Conservation (phyloP, 2,113 vertebrate genomes). For the Gymnocephalus cernua region DNA sequence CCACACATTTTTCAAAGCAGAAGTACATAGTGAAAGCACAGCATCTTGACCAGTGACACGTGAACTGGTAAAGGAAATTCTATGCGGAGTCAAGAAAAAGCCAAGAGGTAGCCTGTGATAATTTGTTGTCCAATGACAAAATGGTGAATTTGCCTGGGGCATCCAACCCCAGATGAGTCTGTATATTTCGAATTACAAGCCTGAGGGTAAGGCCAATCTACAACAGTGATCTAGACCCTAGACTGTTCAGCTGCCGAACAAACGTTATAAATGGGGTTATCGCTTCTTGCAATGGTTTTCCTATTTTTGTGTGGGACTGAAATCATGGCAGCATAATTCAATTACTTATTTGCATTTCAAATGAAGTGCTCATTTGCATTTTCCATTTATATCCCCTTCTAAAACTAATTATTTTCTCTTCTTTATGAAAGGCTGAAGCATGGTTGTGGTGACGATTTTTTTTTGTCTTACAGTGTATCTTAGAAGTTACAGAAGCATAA, state of each 20-base stretch:
- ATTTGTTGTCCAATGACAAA: slow-evolving; percentile 21
- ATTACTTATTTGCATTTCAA: slow-evolving; percentile 84
- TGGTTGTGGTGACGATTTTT: slow-evolving; percentile 49
- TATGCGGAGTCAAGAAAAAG: slow-evolving; percentile 18
- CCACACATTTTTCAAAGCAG: background rate
- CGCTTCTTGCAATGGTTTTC: slow-evolving; percentile 63
- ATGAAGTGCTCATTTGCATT: slow-evolving; percentile 81
- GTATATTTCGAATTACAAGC: slow-evolving; percentile 55
- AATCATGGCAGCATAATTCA: slow-evolving; percentile 76
- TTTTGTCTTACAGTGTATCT: slow-evolving; percentile 46
- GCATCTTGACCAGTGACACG: slow-evolving; percentile 41
- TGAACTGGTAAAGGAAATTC: slow-evolving; percentile 34
- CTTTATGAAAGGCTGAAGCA: slow-evolving; percentile 61
- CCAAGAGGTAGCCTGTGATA: slow-evolving; percentile 31
- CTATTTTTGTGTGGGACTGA: slow-evolving; percentile 62
- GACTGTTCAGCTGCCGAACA: slow-evolving; percentile 46
- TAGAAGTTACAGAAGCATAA: slow-evolving; percentile 38
- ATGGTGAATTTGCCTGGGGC: slow-evolving; percentile 8
- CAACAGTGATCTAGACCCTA: slow-evolving; percentile 42
- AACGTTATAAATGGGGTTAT: slow-evolving; percentile 79
- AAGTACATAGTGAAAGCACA: slow-evolving; percentile 20
- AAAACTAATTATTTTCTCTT: slow-evolving; percentile 80
- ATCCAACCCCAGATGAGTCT: slow-evolving; percentile 27
- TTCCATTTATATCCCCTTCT: slow-evolving; percentile 74
- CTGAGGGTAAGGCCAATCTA: slow-evolving; percentile 39